Conservation (phyloP, 2,797 vertebrate genomes). For the Falco cherrug region DNA sequence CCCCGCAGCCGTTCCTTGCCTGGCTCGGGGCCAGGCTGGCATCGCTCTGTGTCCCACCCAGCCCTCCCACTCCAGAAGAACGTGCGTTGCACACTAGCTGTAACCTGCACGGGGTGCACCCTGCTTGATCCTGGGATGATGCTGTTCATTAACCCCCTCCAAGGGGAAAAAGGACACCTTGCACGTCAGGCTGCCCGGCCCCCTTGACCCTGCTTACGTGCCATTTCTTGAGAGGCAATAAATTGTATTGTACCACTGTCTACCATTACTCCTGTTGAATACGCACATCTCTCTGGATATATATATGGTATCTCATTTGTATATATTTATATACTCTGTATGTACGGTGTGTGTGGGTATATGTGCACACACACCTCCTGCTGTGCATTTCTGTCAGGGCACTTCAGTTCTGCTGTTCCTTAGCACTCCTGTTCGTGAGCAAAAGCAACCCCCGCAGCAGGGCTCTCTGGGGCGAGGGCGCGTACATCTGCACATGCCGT, state of each 20-base stretch:
- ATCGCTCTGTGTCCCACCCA: not conserved
- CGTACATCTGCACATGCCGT: not conserved
- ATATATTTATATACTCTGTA: conserved; percentile 76
- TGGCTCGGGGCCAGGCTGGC: conserved; percentile 14
- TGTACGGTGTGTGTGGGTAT: conserved; percentile 64
- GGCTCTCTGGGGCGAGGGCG: conserved; percentile 40
- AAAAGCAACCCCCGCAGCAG: not conserved
- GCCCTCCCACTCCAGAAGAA: not conserved
- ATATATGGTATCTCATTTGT: conserved; percentile 71
- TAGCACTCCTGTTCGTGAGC: not conserved
- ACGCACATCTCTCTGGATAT: conserved; percentile 77
- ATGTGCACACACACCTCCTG: conserved; percentile 36
- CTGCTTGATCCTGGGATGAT: conserved; percentile 50
- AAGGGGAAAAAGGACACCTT: conserved; percentile 17
- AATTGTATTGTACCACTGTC: conserved; percentile 78
- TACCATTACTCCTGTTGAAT: conserved; percentile 73
- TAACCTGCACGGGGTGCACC: conserved; percentile 8
- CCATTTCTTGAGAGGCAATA: conserved; percentile 80
- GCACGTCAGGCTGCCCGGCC: conserved; percentile 30
- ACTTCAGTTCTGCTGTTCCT: conserved; percentile 62
- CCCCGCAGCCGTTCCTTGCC: not conserved
- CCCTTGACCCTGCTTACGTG: conserved; percentile 70
- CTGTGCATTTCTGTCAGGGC: conserved; percentile 77
- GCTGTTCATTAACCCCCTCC: conserved; percentile 38
- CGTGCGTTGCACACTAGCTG: not conserved